phyloP scores from a whole-genome alignment of 37 sponge, comb jelly and placozoan genomes.

The Agelas oroides region DNA sequence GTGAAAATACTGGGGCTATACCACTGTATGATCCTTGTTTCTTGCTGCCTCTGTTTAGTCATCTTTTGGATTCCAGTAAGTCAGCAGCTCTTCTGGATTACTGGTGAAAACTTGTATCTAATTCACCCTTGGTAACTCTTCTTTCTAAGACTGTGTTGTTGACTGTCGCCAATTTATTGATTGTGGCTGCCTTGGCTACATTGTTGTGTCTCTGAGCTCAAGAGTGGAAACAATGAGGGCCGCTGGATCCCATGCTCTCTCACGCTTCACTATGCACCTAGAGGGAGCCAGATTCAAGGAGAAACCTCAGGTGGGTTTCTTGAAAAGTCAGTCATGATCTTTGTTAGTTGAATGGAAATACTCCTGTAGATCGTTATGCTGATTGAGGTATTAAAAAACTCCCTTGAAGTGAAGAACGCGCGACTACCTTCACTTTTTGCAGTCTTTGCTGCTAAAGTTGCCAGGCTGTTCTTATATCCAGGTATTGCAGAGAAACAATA shows the following conservation, averaged over 20 bases:
- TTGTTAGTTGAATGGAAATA: too few species aligned
- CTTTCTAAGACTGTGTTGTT: conserved; percentile 51
- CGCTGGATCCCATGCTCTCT: conserved; percentile 63
- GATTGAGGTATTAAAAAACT: conserved; percentile 49
- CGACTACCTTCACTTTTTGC: conserved; percentile 26
- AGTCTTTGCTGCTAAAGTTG: conserved; percentile 17
- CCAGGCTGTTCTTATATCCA: conserved; percentile 49
- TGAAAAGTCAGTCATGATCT: too few species aligned
- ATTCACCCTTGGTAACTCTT: background rate
- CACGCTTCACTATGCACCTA: conserved; percentile 59
- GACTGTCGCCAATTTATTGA: conserved; percentile 79
- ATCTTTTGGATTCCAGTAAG: conserved; percentile 62
- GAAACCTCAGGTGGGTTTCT: conserved; percentile 67
- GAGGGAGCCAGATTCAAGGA: conserved; percentile 72
- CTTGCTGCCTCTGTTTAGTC: conserved; percentile 72
- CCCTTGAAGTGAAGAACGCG: conserved; percentile 13
- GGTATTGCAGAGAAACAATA: conserved; percentile 9
- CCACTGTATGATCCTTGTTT: conserved; percentile 77
- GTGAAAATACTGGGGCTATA: background rate
- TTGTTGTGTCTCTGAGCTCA: conserved; percentile 63
- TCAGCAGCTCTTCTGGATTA: too few species aligned
- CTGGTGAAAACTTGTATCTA: too few species aligned
- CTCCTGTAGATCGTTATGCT: conserved; percentile 51
- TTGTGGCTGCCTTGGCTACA: conserved; percentile 71
- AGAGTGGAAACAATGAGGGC: conserved; percentile 40